Conservation (phyloP, 92 coral and sea anemone species). For the Chrysogorgia sp. region DNA sequence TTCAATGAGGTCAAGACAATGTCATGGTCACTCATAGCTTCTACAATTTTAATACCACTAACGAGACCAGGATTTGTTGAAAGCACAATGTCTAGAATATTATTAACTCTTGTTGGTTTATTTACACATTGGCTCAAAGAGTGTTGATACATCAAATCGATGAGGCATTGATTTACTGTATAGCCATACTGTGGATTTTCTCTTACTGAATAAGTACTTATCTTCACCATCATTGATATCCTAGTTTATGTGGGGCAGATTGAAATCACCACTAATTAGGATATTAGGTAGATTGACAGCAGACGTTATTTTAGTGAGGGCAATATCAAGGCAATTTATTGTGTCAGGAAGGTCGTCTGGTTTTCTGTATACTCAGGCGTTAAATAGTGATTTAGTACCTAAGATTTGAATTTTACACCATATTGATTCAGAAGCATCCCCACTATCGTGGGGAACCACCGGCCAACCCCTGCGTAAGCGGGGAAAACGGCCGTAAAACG, state of each 20-base stretch:
- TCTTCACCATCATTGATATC: background rate
- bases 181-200: conserved; percentile 42
- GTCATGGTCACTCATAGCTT: conserved; percentile 51
- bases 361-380: conserved; percentile 44
- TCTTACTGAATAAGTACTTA: conserved; percentile 29
- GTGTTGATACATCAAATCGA: conserved; percentile 28
- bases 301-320: conserved; percentile 23
- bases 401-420: conserved; percentile 42
- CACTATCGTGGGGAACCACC: no score
- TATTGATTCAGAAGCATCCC: conserved; percentile 11
- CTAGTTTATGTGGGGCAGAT: conserved; percentile 38
- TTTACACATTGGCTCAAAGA: conserved; percentile 28
- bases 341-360: conserved; percentile 40
- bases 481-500: no score
- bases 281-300: conserved; percentile 23
- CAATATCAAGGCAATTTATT: conserved; percentile 26
- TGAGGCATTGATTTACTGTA: conserved; percentile 33
- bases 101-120: conserved; percentile 28
- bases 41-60: background rate
- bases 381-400: conserved; percentile 32
- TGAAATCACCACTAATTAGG: conserved; percentile 40
- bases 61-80: conserved; percentile 12
- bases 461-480: no score
- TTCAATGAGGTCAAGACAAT: conserved; percentile 8
- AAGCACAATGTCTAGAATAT: conserved; percentile 28